phyloP scores from a whole-genome alignment of 2,113 vertebrate genomes.

The Takifugu flavidus region DNA sequence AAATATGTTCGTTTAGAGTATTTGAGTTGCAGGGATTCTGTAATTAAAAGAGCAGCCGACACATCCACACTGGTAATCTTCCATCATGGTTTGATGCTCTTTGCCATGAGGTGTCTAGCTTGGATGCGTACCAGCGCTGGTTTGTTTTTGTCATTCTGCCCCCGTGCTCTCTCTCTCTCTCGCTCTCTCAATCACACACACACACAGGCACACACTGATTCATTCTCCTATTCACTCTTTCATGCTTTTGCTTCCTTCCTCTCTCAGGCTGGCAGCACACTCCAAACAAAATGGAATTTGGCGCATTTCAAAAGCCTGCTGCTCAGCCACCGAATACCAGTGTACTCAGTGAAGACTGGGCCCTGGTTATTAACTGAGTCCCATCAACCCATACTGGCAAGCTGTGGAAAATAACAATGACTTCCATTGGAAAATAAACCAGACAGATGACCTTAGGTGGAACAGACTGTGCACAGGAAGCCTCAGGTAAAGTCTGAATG shows the following conservation, averaged over 20 bases:
- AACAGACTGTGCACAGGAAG: too few species aligned
- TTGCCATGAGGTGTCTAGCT: slow-evolving; percentile 41
- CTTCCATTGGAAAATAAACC: too few species aligned
- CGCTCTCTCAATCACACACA: slow-evolving; percentile 20
- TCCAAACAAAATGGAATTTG: slow-evolving; percentile 51
- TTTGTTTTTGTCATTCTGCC: slow-evolving; percentile 43
- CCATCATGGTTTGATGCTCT: slow-evolving; percentile 55
- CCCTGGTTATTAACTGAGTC: not conserved
- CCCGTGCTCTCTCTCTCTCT: slow-evolving; percentile 12
- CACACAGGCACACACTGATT: slow-evolving; percentile 37
- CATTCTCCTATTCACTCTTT: slow-evolving; percentile 28
- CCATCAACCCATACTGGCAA: not conserved
- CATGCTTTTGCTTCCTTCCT: slow-evolving; percentile 23
- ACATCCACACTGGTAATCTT: slow-evolving; percentile 54
- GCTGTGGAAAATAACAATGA: not conserved
- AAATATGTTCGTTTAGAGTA: slow-evolving; percentile 51
- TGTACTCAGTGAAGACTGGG: slow-evolving; percentile 11
- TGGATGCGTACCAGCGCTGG: slow-evolving; percentile 29
- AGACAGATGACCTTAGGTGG: too few species aligned
- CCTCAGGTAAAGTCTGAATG: too few species aligned
- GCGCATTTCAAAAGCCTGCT: slow-evolving; percentile 30
- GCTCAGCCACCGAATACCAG: slow-evolving; percentile 13
- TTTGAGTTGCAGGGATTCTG: slow-evolving; percentile 50
- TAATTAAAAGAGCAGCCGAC: slow-evolving; percentile 64
- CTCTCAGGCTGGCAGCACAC: slow-evolving; percentile 40